phyloP scores from a whole-genome alignment of 2,797 vertebrate genomes.

The Sebastes paucispinis region DNA sequence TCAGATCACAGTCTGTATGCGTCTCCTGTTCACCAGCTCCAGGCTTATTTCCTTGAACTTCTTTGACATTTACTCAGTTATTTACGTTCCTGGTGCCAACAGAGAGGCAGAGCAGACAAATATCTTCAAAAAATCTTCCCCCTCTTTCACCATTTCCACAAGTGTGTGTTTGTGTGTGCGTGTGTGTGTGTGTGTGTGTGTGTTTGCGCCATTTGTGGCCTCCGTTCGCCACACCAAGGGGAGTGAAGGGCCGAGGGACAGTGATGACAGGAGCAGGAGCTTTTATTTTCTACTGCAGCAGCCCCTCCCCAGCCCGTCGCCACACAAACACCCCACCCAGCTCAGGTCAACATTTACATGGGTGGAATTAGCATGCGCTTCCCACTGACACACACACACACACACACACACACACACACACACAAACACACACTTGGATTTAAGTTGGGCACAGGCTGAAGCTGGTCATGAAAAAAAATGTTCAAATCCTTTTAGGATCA shows the following conservation, averaged over 20 bases:
- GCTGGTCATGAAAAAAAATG: slow-evolving; percentile 25
- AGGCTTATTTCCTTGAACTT: slow-evolving; percentile 29
- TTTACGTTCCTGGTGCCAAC: slow-evolving; percentile 29
- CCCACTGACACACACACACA: slow-evolving; percentile 45
- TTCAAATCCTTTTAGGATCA: slow-evolving; percentile 46
- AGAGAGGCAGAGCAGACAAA: slow-evolving; percentile 22
- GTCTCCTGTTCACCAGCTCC: neutral
- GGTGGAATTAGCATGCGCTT: slow-evolving; percentile 67
- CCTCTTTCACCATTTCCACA: slow-evolving; percentile 5
- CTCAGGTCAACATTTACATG: slow-evolving; percentile 75
- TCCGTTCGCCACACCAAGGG: slow-evolving; percentile 40
- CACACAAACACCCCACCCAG: slow-evolving; percentile 71
- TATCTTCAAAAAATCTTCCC: neutral
- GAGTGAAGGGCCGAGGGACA: slow-evolving; percentile 35
- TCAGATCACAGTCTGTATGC: neutral
- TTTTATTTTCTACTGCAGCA: slow-evolving; percentile 57
- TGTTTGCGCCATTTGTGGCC: slow-evolving; percentile 41
- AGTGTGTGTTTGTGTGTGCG: slow-evolving; percentile 2
- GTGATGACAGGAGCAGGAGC: slow-evolving; percentile 60
- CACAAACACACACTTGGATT: slow-evolving; percentile 31
- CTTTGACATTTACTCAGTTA: slow-evolving; percentile 46
- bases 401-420: slow-evolving; percentile 37
- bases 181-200: slow-evolving; percentile 13
- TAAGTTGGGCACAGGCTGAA: slow-evolving; percentile 34
- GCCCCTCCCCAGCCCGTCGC: slow-evolving; percentile 47